These are phyloP conservation scores for Cichladusa arquata DNA, from an alignment of 2,113 vertebrate species.

Conservation along the genomic window DNA sequence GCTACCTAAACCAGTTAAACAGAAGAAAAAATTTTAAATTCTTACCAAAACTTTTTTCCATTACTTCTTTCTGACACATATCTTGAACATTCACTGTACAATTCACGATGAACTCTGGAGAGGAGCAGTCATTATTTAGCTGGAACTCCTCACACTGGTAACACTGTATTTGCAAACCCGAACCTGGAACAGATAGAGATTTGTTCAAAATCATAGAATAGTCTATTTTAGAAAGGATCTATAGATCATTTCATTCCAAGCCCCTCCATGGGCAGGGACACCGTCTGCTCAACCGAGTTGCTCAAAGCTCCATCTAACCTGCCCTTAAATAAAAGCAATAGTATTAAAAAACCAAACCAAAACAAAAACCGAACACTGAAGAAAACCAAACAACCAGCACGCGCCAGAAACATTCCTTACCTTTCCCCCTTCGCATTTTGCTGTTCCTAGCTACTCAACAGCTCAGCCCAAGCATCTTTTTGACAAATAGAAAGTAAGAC, in stretches of 20 bases:
- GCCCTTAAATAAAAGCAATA: neutral
- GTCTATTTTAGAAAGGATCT: neutral
- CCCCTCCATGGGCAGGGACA: neutral
- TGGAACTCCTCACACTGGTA: constrained; percentile 98
- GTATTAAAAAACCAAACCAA: neutral
- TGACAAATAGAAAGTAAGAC: neutral
- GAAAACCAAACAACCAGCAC: neutral
- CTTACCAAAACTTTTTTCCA: constrained; percentile 93
- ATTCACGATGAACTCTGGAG: constrained; percentile 94
- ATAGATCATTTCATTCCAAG: neutral
- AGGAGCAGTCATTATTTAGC: constrained; percentile 91
- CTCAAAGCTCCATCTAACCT: neutral
- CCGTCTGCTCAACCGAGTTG: neutral
- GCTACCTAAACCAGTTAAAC: neutral
- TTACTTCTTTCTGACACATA: constrained; percentile 98
- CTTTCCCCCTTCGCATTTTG: rapidly evolving
- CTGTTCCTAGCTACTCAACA: neutral
- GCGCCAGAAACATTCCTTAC: too few relatives aligned
- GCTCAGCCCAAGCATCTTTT: neutral
- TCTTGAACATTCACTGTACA: constrained; percentile 98
- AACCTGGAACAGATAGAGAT: constrained; percentile 65
- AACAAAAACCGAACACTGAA: neutral
- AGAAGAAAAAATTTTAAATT: neutral
- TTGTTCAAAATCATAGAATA: neutral
- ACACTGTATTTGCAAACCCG: constrained; percentile 94